Conservation (phyloP, 1,140 invertebrate genomes). For the Psix sp. region DNA sequence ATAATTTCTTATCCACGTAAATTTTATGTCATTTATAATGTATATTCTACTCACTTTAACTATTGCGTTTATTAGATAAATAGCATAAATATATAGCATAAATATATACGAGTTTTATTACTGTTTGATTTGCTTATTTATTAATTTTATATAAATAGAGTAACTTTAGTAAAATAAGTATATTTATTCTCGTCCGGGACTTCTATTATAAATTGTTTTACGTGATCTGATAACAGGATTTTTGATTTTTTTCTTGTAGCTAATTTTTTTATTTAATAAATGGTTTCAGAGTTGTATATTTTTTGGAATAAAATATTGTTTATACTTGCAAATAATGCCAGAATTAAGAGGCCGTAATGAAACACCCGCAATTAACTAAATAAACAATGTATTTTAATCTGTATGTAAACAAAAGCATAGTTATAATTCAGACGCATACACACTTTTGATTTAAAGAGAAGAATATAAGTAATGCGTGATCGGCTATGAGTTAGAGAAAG, state of each 20-base stretch:
- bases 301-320: no score
- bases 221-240: background rate
- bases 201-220: background rate
- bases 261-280: slow-evolving; percentile 5
- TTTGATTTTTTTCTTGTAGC: slow-evolving; percentile 3
- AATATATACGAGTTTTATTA: background rate
- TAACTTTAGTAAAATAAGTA: background rate
- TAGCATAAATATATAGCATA: background rate
- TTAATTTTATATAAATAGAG: background rate
- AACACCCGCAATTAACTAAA: no score
- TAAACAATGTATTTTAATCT: no score
- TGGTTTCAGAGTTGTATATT: background rate
- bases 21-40: slow-evolving; percentile 2
- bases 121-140: background rate
- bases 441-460: no score
- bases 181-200: background rate
- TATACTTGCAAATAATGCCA: no score
- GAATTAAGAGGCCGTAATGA: no score
- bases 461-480: no score
- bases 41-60: background rate
- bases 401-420: no score
- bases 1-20: background rate
- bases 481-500: no score
- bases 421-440: no score
- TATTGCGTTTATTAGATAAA: slow-evolving; percentile 1